Evolutionary conservation across 2,113 vertebrate genomes (phyloP), one percentile per base, ranked within the genome.

Genomic region (Gymnogyps californianus): DNA sequence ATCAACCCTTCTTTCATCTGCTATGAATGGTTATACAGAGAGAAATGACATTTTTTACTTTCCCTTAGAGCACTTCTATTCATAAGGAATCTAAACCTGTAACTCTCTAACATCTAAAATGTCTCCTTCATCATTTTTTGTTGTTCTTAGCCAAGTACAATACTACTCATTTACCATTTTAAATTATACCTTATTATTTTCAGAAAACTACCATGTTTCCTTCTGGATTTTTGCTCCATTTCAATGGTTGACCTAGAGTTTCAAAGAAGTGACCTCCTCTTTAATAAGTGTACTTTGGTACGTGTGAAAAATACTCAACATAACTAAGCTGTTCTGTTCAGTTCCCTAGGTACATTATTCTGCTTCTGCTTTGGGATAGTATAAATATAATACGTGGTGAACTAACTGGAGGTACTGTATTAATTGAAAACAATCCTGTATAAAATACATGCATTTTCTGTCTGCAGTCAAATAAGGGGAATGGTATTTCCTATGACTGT

Each of bases 401-500:
- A 83, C 52, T 77, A 92, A 84, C 65, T 61, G 44, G 57, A 67
- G 12, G 49, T 67, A 40, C 52, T 87, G n/a, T 42, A 82, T 69
- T 89, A 93, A 94, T 65, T 91, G 65, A 83, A 93, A 92, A 76
- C 57, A 81, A 91, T 54, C 58, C 49, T 69, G 26, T 83, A 51
- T 85, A 95, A 96, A 92, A 85, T 54, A 49, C 2, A 49, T 31
- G 17, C 5, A 11, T 67, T 89, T 94, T 94, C 72, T 91, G 15
- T 81, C 47, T 79, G 34, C 22, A 52, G 72, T 72, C 89, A 85
- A 94, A 77, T 82, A 77, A 85, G 47, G 15, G 40, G 81, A 94
- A 79, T 89, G 81, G 87, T 72, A 95, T 96, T 96, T 95, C 91
- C 93, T 85, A 47, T 66, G 46, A 64, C 44, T 51, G 49, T 89